These are phyloP conservation scores for Myopa testacea DNA, from an alignment of 2,888 invertebrate genomes.

Conservation along the genomic window DNA sequence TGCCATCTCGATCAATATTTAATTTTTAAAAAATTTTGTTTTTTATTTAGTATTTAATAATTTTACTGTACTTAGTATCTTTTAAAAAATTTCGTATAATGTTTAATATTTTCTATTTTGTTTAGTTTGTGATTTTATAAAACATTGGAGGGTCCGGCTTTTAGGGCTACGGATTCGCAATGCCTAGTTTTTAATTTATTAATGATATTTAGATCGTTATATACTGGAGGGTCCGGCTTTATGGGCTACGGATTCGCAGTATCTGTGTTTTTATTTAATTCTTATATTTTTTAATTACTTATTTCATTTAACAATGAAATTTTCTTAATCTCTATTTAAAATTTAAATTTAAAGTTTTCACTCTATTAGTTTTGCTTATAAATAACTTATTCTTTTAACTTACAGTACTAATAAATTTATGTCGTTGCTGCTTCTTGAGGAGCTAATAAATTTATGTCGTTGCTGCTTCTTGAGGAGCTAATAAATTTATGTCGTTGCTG, in stretches of 20 bases:
- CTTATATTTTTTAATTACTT: neutral
- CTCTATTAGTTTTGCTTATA: no score
- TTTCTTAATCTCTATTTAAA: no score
- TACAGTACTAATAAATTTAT: no score
- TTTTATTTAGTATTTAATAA: neutral
- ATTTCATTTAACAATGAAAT: no score
- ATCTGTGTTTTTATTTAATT: neutral
- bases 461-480: no score
- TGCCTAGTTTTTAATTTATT: neutral
- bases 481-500: no score
- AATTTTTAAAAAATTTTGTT: neutral
- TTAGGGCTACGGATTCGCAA: neutral
- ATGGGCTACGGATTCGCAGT: neutral
- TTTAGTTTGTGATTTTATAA: neutral
- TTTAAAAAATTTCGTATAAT: neutral
- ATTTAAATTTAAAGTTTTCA: no score
- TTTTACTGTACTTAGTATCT: no score
- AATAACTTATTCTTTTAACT: neutral
- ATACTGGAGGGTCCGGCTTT: neutral
- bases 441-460: no score
- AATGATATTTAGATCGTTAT: neutral
- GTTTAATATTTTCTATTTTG: neutral
- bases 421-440: no score
- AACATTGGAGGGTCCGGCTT: neutral
- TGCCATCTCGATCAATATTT: neutral